Evolutionary conservation across 2,113 vertebrate species (phyloP), one percentile per base, ranked within the genome.

Genomic region (Phylloscopus trochilus): DNA sequence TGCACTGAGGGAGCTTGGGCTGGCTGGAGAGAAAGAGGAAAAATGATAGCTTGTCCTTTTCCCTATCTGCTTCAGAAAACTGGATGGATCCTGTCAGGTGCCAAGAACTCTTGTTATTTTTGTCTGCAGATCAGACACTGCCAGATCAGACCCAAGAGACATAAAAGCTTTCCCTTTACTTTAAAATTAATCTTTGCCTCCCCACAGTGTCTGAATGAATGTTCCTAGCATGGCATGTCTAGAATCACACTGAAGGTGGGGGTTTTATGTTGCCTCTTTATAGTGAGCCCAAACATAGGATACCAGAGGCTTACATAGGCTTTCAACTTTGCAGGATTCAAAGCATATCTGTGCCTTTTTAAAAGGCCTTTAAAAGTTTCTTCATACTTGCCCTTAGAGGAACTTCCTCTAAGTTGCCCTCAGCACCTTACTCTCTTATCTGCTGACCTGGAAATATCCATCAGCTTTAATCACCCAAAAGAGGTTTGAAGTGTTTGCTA

Each of bases 111-210:
- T 23, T 43, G 70, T 84, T 93, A 94, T 95, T 96, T 95, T 53
- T 67, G 30, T 74, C 92, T 86, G 72, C 55, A 70, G 59, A 91
- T 95, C 91, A 96, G 79, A 91, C 33, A 4, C 39, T 78, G 62
- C 35, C 55, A 87, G 87, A 89, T 93, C 89, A 91, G 77, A 59
- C 84, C 44, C 58, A 53, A 63, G 51, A 90, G 64, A 91, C 55
- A 77, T 43, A 39, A 92, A 90, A 90, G 30, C 17, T 59, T 88
- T 90, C 14, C 51, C 20, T 22, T 78, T 76, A 24, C 78, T 95
- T 91, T 90, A 72, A 90, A 92, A 88, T 85, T 15, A 90, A 69
- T 88, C 39, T 87, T 85, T 91, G 81, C 62, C 44, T 96, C 86
- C 66, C 31, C 51, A 73, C 27, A 35, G 62, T 5, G 4, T 67